Evolutionary conservation across 2,888 invertebrate species (phyloP).

Genomic region (Chesias legatella): DNA sequence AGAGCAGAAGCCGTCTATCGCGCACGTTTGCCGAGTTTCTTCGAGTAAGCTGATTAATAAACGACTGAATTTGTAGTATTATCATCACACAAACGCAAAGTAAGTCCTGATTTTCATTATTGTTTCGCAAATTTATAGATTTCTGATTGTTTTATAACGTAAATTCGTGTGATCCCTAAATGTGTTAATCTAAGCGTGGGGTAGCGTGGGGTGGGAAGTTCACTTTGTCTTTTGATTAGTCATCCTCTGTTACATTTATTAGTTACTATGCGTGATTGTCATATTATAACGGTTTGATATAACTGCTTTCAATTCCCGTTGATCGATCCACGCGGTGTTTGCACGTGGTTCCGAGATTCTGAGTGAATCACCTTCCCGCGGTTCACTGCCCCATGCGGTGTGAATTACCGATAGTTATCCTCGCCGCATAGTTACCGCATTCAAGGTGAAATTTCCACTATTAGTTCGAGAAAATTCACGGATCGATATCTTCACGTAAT

Average conservation of each 20-base stretch:
- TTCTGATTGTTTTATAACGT: not conserved
- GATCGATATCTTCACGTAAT: constrained; percentile 54
- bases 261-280: no score
- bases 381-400: not conserved
- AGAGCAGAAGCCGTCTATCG: constrained; percentile 73
- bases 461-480: constrained; percentile 54
- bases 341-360: constrained; percentile 21
- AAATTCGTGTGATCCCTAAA: not conserved
- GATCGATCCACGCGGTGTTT: no score
- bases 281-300: no score
- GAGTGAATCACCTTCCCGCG: constrained; percentile 5
- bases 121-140: constrained; percentile 5
- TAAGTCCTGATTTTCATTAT: constrained; percentile 43
- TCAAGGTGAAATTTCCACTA: constrained; percentile 16
- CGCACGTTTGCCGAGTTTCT: constrained; percentile 72
- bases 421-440: constrained; percentile 2
- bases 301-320: no score
- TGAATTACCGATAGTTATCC: not conserved
- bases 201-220: no score
- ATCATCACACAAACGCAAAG: constrained; percentile 49
- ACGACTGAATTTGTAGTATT: constrained; percentile 50
- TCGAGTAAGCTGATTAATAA: constrained; percentile 53
- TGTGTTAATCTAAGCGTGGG: constrained; percentile 1
- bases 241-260: no score
- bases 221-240: no score